Evolutionary conservation across 2,113 vertebrate genomes (phyloP).

Genomic region (Albula glossodonta): DNA sequence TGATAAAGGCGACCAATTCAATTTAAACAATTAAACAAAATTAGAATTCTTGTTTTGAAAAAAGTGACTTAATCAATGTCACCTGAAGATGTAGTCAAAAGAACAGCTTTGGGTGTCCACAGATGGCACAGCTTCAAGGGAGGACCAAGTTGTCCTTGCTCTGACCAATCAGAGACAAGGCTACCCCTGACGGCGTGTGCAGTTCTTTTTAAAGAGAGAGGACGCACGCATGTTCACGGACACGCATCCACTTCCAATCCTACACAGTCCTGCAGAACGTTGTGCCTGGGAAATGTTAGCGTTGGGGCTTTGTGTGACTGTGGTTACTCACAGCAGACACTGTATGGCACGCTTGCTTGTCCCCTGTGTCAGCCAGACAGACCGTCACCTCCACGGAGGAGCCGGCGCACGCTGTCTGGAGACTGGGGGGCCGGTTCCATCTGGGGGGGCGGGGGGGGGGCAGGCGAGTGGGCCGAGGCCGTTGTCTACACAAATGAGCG

Average conservation of each 20-base stretch:
- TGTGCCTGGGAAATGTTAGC: not conserved
- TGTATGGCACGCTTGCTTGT: not conserved
- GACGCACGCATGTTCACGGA: constrained; percentile 56
- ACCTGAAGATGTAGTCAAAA: not conserved
- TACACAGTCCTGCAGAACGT: not conserved
- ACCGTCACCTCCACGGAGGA: not conserved
- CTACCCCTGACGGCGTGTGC: constrained; percentile 45
- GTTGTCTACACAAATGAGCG: not conserved
- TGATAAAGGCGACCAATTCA: not conserved
- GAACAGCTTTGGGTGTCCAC: not conserved
- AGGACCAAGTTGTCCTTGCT: not conserved
- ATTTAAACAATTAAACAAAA: not conserved
- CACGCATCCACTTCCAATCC: constrained; percentile 4
- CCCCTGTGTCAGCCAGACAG: not conserved
- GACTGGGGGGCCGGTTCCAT: not conserved
- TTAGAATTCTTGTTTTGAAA: not conserved
- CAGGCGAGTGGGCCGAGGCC: not conserved
- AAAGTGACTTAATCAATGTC: not conserved
- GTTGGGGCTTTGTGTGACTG: not conserved
- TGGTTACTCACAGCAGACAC: constrained; percentile 1
- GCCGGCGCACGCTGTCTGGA: not conserved
- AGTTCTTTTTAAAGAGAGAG: constrained; percentile 34
- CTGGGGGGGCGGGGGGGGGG: too few species aligned
- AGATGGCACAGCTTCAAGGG: not conserved
- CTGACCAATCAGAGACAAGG: constrained; percentile 38